Conservation (phyloP, 2,113 vertebrate species). For the Poeciliopsis prolifica region DNA sequence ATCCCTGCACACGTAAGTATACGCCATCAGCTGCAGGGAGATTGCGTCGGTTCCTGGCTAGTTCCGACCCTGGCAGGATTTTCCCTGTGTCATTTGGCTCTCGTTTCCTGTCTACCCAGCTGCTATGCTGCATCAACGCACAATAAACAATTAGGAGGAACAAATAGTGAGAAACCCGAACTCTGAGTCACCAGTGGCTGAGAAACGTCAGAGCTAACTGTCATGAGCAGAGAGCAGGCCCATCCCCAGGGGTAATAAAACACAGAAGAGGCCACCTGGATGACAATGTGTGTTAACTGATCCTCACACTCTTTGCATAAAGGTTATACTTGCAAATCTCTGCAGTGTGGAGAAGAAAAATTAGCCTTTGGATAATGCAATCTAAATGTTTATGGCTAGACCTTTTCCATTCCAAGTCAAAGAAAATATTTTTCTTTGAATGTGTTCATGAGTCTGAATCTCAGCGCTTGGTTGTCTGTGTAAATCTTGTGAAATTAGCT, state of each 20-base stretch:
- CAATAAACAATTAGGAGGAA: slow-evolving; percentile 82
- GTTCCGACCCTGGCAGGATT: slow-evolving; percentile 52
- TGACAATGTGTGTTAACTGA: slow-evolving; percentile 64
- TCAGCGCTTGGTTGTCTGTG: slow-evolving; percentile 45
- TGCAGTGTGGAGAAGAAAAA: slow-evolving; percentile 16
- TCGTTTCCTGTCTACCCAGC: slow-evolving; percentile 69
- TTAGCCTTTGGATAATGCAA: background rate
- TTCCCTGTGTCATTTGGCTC: slow-evolving; percentile 60
- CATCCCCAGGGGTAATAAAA: slow-evolving; percentile 76
- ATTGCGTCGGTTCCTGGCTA: slow-evolving; percentile 52
- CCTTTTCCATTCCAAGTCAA: background rate
- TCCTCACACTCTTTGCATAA: slow-evolving; percentile 31
- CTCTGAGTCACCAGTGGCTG: slow-evolving; percentile 74
- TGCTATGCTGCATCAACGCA: slow-evolving; percentile 63
- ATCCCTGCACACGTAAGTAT: slow-evolving; percentile 45
- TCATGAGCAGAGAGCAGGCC: slow-evolving; percentile 52
- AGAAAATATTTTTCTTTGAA: slow-evolving; percentile 17
- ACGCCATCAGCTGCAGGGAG: slow-evolving; percentile 50
- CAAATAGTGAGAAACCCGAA: slow-evolving; percentile 78
- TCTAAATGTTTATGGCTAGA: slow-evolving; percentile 1
- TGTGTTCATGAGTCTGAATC: slow-evolving; percentile 26
- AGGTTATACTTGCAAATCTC: slow-evolving; percentile 29
- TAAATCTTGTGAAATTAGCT: slow-evolving; percentile 38
- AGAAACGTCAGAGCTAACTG: slow-evolving; percentile 73
- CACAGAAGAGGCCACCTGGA: slow-evolving; percentile 55